phyloP scores from a whole-genome alignment of 2,113 vertebrate species.

The Brienomyrus brachyistius region DNA sequence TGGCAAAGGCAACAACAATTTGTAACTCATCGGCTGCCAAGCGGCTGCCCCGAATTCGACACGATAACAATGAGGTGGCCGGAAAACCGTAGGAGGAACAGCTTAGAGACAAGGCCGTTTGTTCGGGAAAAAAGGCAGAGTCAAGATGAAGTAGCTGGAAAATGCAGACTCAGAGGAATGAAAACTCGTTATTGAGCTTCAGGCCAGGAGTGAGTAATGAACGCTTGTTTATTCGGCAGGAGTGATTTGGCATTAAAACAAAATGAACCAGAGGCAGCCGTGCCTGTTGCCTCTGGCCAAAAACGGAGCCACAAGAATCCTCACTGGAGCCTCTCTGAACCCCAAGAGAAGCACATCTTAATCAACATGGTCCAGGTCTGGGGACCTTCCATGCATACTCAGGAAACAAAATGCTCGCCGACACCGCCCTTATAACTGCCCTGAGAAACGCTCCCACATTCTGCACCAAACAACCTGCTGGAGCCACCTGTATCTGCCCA shows the following conservation, averaged over 20 bases:
- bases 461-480: background rate
- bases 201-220: background rate
- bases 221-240: background rate
- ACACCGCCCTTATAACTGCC: background rate
- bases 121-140: background rate
- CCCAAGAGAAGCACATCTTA: conserved; percentile 60
- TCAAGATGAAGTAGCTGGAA: background rate
- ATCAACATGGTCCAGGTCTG: conserved; percentile 49
- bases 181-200: background rate
- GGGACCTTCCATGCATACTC: conserved; percentile 42
- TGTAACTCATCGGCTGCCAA: conserved; percentile 3
- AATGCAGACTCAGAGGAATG: conserved; percentile 3
- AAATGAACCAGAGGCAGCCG: background rate
- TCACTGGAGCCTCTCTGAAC: background rate
- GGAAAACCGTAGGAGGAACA: background rate
- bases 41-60: background rate
- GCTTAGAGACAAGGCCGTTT: background rate
- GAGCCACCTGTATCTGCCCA: background rate
- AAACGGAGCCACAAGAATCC: conserved; percentile 14
- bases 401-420: conserved; percentile 15
- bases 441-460: background rate
- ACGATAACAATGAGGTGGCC: background rate
- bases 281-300: background rate
- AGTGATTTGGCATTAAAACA: background rate
- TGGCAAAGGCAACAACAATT: background rate